These are phyloP conservation scores for Dryobates pubescens DNA, from an alignment of 2,797 vertebrate species.

Conservation along the genomic window DNA sequence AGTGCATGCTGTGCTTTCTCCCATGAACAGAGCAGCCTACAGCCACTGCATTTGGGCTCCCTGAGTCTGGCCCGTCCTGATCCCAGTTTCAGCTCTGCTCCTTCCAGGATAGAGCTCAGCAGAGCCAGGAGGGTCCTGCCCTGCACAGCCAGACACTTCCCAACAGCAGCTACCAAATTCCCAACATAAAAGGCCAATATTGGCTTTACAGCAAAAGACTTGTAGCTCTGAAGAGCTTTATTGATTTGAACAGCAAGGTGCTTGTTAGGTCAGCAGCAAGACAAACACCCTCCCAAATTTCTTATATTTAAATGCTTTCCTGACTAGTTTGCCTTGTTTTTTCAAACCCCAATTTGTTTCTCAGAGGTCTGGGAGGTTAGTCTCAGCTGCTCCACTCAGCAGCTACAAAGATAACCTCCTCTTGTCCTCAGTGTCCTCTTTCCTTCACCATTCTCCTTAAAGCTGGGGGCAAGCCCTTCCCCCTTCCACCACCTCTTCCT, in stretches of 20 bases:
- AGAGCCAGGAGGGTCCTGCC: neutral
- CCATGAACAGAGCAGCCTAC: neutral
- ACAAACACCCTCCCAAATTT: neutral
- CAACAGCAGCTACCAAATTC: neutral
- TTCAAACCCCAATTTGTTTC: neutral
- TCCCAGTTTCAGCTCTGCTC: neutral
- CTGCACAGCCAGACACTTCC: accelerated
- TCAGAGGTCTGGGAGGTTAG: neutral
- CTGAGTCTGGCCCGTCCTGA: neutral
- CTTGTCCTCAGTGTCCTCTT: neutral
- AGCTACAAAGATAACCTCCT: neutral
- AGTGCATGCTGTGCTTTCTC: accelerated
- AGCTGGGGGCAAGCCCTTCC: neutral
- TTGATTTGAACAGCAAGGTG: neutral
- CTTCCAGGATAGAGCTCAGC: neutral
- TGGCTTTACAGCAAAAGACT: neutral
- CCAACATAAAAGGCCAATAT: neutral
- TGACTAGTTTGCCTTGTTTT: neutral
- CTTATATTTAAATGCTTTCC: neutral
- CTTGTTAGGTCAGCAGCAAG: neutral
- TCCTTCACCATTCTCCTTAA: neutral
- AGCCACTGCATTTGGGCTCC: accelerated
- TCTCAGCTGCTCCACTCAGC: neutral
- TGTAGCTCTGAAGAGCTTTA: neutral
- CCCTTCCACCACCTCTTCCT: constrained; percentile 3